Evolutionary conservation across 2,888 invertebrate genomes (phyloP), one percentile per base, ranked within the genome.

Genomic region (Patella depressa): DNA sequence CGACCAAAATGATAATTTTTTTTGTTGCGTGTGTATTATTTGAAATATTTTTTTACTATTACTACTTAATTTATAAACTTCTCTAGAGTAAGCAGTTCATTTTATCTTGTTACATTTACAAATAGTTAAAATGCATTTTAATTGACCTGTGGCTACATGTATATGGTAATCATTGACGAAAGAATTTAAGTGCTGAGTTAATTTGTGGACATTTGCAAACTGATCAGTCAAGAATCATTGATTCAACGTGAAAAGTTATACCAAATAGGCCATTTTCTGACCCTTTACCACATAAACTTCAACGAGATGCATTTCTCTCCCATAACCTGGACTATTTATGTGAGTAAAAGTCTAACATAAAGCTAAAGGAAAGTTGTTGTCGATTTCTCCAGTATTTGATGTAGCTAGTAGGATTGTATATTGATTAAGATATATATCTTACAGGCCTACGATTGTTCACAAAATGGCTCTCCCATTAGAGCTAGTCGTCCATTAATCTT

Each of bases 361-460:
- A 19, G 19, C 19, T 65, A 65, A 65, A 65, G 24, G 19, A 65
- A 19, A 24, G 12, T 65, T 19, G 65, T 24, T 65, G 65, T 65
- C 24, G 65, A 65, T 24, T 19, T 65, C 65, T 45, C 45, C 19
- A 12, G 24, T 65, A 65, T 65, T 65, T 65, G 65, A 65, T 65
- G 65, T 65, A 19, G 65, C 24, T 65, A 24, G 19, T 65, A 7
- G 12, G 65, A 65, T 65, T 65, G 65, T 24, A 19, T 65, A 65
- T 65, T 65, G 65, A 65, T 65, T 65, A 65, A 65, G 65, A 65
- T 65, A 65, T 65, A 65, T 65, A 65, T 65, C 65, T 65, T 65
- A 65, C 65, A 65, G 19, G 24, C 19, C 24, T 65, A 24, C 65
- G 65, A 65, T 65, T 65, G 24, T 65, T 65, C 65, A 65, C 19